Percentiles rank a stretch among this genome's conserved stretches.
These are phyloP conservation scores for Coregonus sp. DNA, from an alignment of 2,797 vertebrate genomes.

Conservation along the genomic window DNA sequence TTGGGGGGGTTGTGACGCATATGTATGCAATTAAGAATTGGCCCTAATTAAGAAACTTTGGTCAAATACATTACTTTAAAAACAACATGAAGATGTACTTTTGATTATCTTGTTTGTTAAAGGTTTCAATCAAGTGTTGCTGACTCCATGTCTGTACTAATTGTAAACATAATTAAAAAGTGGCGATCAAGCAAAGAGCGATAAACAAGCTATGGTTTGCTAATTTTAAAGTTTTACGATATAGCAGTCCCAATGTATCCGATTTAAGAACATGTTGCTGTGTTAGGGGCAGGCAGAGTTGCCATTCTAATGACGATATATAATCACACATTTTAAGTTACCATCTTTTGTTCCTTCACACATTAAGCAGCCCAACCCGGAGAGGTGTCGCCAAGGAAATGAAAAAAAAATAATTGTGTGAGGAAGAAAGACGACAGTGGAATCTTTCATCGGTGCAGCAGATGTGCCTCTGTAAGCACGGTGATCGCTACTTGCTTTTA, in stretches of 20 bases:
- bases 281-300: neutral
- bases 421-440: neutral
- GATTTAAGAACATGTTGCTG: conserved; percentile 12
- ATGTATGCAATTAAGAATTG: neutral
- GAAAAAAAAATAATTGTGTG: no score
- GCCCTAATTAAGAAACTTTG: neutral
- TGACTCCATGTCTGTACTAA: conserved; percentile 77
- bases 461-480: neutral
- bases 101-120: conserved; percentile 44
- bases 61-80: conserved; percentile 32
- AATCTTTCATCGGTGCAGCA: neutral
- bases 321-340: neutral
- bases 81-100: conserved; percentile 40
- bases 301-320: neutral
- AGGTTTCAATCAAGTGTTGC: conserved; percentile 70
- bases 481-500: neutral
- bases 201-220: conserved; percentile 55
- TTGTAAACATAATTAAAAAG: conserved; percentile 82
- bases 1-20: neutral
- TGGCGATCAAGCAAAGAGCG: conserved; percentile 72
- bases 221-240: conserved; percentile 13
- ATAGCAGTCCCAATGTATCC: neutral
- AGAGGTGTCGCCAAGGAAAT: neutral
- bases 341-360: neutral
- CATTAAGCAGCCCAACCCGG: neutral